Base-by-base conservation (phyloP, 1,140 invertebrate genomes). In the Hesperophylax magnus region DNA sequence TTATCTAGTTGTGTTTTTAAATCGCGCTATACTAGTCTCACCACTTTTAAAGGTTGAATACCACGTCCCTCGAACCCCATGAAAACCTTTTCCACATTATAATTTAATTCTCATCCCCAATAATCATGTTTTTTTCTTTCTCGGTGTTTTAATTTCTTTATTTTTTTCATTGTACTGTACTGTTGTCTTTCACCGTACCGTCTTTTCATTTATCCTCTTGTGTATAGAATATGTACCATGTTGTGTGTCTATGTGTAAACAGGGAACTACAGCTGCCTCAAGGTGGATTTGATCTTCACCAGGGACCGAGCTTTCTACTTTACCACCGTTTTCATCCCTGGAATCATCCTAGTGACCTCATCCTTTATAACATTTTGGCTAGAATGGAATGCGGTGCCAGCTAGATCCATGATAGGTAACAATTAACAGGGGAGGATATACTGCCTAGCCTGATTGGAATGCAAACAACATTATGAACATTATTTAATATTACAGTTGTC, bases 311-410 rank as follows among this genome's bases (percentile, higher is more conserved):
- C 94, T 85, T 96, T 96, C 90, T 97, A 97, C 92, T 96, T 97
- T 91, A 96, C 95, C 84, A 97, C 96, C 85, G 96, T 97, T 86
- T 97, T 97, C 92, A 96, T 97, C 87, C 96, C 96, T 79, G 95
- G 96, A 85, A 96, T 97, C 86, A 96, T 97, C 87, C 92, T 97
- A 88, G 96, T 97, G 86, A 97, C 96, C 84, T 96, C 95, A 86
- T 97, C 95, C 80, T 97, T 97, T 92, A 97, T 97, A 89, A 96
- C 95, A 84, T 97, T 97, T 91, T 97, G 96, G 96, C 92, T 97
- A 86, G 96, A 97, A 90, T 97, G 96, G 95, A 97, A 97, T 90
- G 96, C 96, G 71, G 96, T 97, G 84, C 96, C 96, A 85, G 96
- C 96, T 84, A 92, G 95, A 88, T 96, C 96, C 86, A 95, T 95